A percentile compares a stretch with the other conserved stretches of the same genome.
phyloP scores from a whole-genome alignment of 2,797 vertebrate species.

The Sternotherus odoratus region DNA sequence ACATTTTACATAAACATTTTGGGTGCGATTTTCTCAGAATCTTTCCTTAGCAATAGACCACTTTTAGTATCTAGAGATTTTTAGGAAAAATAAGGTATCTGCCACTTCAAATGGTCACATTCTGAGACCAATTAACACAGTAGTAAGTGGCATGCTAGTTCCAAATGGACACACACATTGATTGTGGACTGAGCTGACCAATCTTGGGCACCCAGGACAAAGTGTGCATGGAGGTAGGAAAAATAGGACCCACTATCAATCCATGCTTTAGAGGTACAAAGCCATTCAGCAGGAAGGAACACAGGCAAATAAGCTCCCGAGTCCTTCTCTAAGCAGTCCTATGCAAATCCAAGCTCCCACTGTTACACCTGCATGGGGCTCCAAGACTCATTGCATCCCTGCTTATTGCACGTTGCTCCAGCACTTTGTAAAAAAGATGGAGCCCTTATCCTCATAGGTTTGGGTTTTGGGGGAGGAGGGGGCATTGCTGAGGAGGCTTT shows the following conservation, averaged over 20 bases:
- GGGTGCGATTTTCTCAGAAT: not conserved
- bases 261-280: not conserved
- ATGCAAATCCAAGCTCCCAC: not conserved
- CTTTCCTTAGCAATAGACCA: not conserved
- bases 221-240: not conserved
- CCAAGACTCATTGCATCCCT: not conserved
- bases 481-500: not conserved
- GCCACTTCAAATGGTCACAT: not conserved
- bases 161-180: not conserved
- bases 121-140: not conserved
- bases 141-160: not conserved
- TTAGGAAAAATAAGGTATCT: not conserved
- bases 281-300: not conserved
- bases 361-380: not conserved
- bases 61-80: not conserved
- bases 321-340: not conserved
- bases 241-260: not conserved
- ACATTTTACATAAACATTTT: not conserved
- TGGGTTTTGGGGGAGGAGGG: not conserved
- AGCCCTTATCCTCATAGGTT: not conserved
- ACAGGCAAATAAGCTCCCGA: not conserved
- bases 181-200: not conserved
- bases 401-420: not conserved
- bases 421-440: not conserved
- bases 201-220: not conserved